Evolutionary conservation across 2,797 vertebrate genomes (phyloP).

Genomic region (Tinamus major): DNA sequence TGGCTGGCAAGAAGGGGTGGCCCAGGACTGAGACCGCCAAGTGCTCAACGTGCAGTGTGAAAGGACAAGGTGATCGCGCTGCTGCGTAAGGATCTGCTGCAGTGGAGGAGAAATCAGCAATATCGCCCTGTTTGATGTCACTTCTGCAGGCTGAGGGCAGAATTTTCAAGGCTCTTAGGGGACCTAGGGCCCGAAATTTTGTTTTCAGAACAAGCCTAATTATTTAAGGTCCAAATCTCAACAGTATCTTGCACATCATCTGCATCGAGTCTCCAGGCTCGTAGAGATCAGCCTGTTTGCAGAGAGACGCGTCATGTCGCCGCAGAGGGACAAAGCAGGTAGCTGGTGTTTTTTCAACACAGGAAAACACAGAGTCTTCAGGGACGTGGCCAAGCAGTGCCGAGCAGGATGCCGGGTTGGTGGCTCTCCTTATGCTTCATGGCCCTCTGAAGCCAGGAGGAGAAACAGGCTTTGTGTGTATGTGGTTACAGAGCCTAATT

Average conservation of each 20-base stretch:
- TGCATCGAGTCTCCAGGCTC: background rate
- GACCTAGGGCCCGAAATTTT: background rate
- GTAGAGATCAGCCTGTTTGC: background rate
- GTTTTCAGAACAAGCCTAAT: background rate
- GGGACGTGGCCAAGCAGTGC: background rate
- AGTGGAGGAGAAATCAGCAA: accelerated
- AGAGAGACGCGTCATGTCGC: background rate
- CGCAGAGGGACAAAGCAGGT: background rate
- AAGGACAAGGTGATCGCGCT: background rate
- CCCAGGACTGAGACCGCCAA: background rate
- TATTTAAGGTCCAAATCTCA: background rate
- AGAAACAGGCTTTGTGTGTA: background rate
- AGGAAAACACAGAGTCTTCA: background rate
- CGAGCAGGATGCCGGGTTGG: background rate
- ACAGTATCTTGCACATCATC: background rate
- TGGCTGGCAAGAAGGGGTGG: background rate
- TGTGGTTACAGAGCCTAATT: background rate
- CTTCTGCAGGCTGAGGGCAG: background rate
- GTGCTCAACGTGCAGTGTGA: background rate
- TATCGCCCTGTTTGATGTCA: background rate
- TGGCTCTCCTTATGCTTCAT: background rate
- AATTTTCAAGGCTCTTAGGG: background rate
- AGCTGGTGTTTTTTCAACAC: background rate
- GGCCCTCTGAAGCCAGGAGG: background rate
- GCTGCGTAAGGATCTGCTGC: background rate